These are phyloP conservation scores for Spodoptera littoralis DNA, from an alignment of 2,888 invertebrate genomes.

Conservation along the genomic window DNA sequence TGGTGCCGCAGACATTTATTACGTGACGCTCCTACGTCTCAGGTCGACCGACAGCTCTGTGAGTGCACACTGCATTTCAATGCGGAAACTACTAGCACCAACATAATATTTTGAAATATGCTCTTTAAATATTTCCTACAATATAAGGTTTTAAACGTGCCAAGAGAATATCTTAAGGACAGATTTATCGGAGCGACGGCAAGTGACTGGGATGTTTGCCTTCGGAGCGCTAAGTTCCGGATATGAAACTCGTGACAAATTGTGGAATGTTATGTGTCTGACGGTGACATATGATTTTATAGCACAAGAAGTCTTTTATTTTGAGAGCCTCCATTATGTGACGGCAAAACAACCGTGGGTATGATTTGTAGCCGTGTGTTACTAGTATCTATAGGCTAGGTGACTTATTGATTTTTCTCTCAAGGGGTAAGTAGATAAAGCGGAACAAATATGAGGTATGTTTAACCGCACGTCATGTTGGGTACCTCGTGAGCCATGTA, in stretches of 20 bases:
- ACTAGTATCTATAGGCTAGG: slow-evolving; percentile 11
- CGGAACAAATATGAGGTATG: slow-evolving; percentile 45
- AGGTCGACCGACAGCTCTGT: slow-evolving; percentile 34
- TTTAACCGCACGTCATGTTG: slow-evolving; percentile 39
- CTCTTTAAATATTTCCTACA: slow-evolving; percentile 26
- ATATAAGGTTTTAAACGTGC: slow-evolving; percentile 20
- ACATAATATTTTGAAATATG: slow-evolving; percentile 26
- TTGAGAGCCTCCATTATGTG: slow-evolving; percentile 46
- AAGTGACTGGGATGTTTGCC: slow-evolving; percentile 58
- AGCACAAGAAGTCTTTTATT: slow-evolving; percentile 51
- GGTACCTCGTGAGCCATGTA: slow-evolving; percentile 46
- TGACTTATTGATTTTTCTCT: slow-evolving; percentile 43
- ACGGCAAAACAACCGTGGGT: slow-evolving; percentile 38
- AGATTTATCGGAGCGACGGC: slow-evolving; percentile 49
- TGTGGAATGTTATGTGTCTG: slow-evolving; percentile 57
- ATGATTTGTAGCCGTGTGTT: slow-evolving; percentile 27
- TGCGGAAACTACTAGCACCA: slow-evolving; percentile 11
- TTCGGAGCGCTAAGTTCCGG: slow-evolving; percentile 54
- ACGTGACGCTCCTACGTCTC: slow-evolving; percentile 32
- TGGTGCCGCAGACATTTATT: slow-evolving; percentile 47
- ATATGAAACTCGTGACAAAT: slow-evolving; percentile 61
- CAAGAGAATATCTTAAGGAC: slow-evolving; percentile 41
- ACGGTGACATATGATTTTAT: slow-evolving; percentile 55
- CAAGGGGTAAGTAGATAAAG: slow-evolving; percentile 38
- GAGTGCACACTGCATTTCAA: slow-evolving; percentile 28